Evolutionary conservation across 2,113 vertebrate genomes (phyloP).

Genomic region (Leptobrachium ailaonicum): DNA sequence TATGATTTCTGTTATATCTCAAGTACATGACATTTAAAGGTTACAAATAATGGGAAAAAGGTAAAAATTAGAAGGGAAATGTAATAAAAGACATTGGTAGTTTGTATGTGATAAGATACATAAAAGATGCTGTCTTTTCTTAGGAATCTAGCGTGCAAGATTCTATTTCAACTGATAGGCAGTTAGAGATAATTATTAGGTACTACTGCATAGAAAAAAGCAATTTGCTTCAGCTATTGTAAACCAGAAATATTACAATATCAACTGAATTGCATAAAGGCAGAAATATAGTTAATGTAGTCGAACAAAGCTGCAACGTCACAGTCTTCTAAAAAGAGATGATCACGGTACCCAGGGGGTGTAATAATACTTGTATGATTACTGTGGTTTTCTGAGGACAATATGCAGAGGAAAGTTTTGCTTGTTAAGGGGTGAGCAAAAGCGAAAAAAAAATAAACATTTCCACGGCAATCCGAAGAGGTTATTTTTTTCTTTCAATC

Average conservation of each 20-base stretch:
- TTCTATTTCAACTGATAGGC: not conserved
- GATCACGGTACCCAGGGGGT: too few relatives aligned
- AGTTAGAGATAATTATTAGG: not conserved
- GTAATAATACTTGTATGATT: too few relatives aligned
- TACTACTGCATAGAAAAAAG: not conserved
- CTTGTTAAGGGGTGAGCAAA: too few relatives aligned
- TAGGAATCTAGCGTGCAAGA: not conserved
- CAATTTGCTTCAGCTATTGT: not conserved
- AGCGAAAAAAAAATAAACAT: too few relatives aligned
- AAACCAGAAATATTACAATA: not conserved
- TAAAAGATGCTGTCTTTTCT: not conserved
- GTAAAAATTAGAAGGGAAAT: not conserved
- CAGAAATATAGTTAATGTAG: too few relatives aligned
- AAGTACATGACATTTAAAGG: slow-evolving; percentile 10
- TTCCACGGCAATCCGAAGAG: too few relatives aligned
- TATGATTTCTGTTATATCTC: not conserved
- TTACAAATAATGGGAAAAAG: not conserved
- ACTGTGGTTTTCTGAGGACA: too few relatives aligned
- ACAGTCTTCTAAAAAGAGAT: too few relatives aligned
- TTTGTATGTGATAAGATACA: not conserved
- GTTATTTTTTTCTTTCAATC: too few relatives aligned
- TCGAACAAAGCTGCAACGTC: too few relatives aligned
- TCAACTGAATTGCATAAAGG: too few relatives aligned
- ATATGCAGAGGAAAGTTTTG: too few relatives aligned
- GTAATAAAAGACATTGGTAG: not conserved